Evolutionary conservation across 2,888 invertebrate species (phyloP), one percentile per base, ranked within the genome.

Genomic region (Steinernema carpocapsae): DNA sequence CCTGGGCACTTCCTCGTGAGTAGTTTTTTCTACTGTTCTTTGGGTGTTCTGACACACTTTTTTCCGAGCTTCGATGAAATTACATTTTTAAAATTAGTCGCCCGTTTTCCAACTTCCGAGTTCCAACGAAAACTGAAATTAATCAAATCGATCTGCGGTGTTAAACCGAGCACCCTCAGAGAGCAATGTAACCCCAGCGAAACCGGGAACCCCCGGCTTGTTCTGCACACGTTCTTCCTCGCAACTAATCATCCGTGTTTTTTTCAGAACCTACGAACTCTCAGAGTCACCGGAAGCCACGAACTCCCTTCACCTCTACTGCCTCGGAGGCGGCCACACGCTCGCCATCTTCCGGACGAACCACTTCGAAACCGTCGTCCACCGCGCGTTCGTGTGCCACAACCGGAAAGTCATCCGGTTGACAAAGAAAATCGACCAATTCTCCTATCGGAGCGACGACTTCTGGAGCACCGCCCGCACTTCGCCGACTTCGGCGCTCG

Each of bases 91-190:
- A 37, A 37, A 48, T 48, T 19, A 48, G 48, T 48, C 48, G 37
- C 37, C 10, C 37, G 37, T 3, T 37, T 10, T 10, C 4, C 4
- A 37, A 10, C 37, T 37, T 37, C 37, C 37, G 3, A 3, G 48
- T 48, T 48, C 32, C 32, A 29, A 64, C 29, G 32, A 32, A 64
- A 64, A 64, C 64, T 2, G 64, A 64, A 64, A 64, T 64, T 37
- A 64, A 64, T 64, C 64, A 64, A 64, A 64, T 14, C n/a, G 48
- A 48, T 4, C 17, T 32, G 64, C 32, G 19, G 32, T 52, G 52
- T 19, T 52, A 24, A 2, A 52, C 22, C 22, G 24, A 52, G 48
- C 48, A 14, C 19, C 48, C 17, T 14, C 48, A 4, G n/a, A 4
- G 48, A 48, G 17, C 19, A 19, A 3, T 48, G 48, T 48, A 17